phyloP scores from a whole-genome alignment of 2,888 invertebrate genomes.

The Melolontha melolontha region DNA sequence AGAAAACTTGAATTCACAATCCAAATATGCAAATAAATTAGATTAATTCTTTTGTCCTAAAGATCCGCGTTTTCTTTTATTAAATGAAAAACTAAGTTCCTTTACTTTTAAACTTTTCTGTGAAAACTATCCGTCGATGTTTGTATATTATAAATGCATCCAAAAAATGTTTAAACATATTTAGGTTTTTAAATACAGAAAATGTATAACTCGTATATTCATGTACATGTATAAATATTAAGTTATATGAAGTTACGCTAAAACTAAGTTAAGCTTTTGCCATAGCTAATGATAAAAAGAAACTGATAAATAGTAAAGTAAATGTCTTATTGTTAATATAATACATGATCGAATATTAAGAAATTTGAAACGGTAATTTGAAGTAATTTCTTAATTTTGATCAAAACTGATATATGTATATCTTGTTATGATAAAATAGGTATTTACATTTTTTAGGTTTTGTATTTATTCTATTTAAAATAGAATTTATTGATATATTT shows the following conservation, averaged over 20 bases:
- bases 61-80: too few relatives aligned
- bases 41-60: too few relatives aligned
- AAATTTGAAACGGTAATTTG: too few relatives aligned
- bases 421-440: conserved; percentile 22
- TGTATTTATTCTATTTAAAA: conserved; percentile 27
- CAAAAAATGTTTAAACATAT: not conserved
- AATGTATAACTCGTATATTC: not conserved
- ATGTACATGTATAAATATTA: not conserved
- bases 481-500: conserved; percentile 18
- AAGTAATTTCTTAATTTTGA: too few relatives aligned
- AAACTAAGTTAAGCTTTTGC: conserved; percentile 7
- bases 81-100: too few relatives aligned
- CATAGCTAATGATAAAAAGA: conserved; percentile 9
- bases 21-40: too few relatives aligned
- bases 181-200: too few relatives aligned
- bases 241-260: conserved; percentile 1
- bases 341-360: conserved; percentile 2
- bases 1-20: too few relatives aligned
- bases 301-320: conserved; percentile 1
- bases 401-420: not conserved
- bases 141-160: not conserved
- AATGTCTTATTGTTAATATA: conserved; percentile 16
- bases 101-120: too few relatives aligned
- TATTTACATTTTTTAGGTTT: conserved; percentile 24
- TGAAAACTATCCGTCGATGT: not conserved